Evolutionary conservation across 2,797 vertebrate genomes (phyloP).

Genomic region (Manis pentadactyla): DNA sequence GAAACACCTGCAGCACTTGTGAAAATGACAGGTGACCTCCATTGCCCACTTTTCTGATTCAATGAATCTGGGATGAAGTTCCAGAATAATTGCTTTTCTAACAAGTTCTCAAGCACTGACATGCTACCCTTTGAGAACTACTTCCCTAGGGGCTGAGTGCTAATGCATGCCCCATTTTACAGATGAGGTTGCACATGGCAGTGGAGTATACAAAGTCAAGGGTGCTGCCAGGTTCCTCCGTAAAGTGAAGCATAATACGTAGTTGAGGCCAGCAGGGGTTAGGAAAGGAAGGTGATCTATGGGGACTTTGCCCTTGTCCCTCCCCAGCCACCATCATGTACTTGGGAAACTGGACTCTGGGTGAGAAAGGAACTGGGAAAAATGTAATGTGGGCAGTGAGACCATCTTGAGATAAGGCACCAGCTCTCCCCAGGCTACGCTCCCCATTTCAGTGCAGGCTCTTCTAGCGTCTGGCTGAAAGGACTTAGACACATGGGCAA

Average conservation of each 20-base stretch:
- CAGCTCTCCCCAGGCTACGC: neutral
- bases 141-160: no score
- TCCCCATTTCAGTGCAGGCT: neutral
- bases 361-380: neutral
- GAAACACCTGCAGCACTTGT: no score
- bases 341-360: neutral
- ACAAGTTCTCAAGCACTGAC: no score
- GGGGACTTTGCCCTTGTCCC: neutral
- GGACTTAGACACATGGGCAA: neutral
- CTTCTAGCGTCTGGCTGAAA: neutral
- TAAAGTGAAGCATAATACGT: neutral
- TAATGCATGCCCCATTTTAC: no score
- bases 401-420: neutral
- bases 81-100: no score
- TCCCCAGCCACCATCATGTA: neutral
- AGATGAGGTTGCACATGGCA: neutral
- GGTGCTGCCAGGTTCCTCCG: neutral
- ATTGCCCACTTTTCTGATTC: no score
- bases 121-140: no score
- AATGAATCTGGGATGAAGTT: no score
- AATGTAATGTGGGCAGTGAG: neutral
- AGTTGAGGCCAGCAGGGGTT: neutral
- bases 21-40: no score
- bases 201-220: neutral
- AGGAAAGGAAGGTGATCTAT: neutral